A percentile compares a stretch with the other conserved stretches of the same genome.
These are phyloP conservation scores for Pipistrellus pygmaeus DNA, from an alignment of 2,797 vertebrate species.

Conservation along the genomic window DNA sequence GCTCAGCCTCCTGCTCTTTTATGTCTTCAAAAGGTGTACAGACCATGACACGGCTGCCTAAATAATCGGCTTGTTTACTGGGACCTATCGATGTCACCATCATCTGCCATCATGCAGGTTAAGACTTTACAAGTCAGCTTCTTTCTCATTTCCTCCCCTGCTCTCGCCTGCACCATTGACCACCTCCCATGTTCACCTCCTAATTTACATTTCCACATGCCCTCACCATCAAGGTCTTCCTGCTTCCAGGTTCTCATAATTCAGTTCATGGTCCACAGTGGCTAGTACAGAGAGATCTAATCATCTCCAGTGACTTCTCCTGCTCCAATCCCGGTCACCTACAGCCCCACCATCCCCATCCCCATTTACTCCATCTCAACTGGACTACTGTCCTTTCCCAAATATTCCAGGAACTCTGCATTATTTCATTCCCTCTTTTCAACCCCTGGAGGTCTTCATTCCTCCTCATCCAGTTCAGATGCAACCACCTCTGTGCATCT, in stretches of 20 bases:
- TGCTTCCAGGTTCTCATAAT: background rate
- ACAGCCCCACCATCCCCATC: background rate
- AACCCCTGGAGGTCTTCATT: background rate
- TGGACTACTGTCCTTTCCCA: background rate
- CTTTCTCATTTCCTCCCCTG: background rate
- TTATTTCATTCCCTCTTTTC: background rate
- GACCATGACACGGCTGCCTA: background rate
- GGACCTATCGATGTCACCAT: background rate
- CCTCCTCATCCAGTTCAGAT: background rate
- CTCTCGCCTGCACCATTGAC: background rate
- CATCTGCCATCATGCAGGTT: background rate
- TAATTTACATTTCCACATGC: background rate
- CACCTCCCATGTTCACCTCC: background rate
- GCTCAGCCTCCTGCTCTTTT: background rate
- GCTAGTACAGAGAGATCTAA: background rate
- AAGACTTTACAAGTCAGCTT: slow-evolving; percentile 6
- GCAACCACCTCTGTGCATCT: background rate
- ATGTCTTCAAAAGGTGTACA: background rate
- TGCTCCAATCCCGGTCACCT: background rate
- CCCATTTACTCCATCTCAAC: background rate
- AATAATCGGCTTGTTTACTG: background rate
- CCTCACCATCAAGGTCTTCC: background rate
- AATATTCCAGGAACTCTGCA: background rate
- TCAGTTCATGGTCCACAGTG: background rate
- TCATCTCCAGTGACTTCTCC: background rate